Evolutionary conservation across 2,888 invertebrate species (phyloP).

Genomic region (Drosophila formosana): DNA sequence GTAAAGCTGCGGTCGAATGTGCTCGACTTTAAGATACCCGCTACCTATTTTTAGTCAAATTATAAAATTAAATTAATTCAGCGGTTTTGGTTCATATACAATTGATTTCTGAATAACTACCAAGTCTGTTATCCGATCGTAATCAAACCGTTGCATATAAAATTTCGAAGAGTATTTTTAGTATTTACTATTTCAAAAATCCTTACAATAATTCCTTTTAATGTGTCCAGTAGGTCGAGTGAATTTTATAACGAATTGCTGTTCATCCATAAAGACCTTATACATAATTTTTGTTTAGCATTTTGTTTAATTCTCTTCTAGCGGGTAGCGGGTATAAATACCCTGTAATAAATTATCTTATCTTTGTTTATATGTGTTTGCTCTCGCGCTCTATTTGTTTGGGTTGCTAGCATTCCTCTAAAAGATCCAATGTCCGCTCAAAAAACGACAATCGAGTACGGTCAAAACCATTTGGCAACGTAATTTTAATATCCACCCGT

Average conservation of each 20-base stretch:
- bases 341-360: slow-evolving; percentile 35
- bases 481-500: slow-evolving; percentile 46
- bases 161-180: too few species aligned
- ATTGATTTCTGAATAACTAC: background rate
- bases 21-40: background rate
- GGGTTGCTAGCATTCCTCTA: slow-evolving; percentile 29
- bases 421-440: slow-evolving; percentile 38
- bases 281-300: too few species aligned
- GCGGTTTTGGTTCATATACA: too few species aligned
- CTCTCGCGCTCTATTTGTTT: slow-evolving; percentile 23
- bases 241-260: too few species aligned
- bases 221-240: too few species aligned
- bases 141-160: background rate
- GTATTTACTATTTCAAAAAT: too few species aligned
- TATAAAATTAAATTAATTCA: background rate
- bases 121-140: background rate
- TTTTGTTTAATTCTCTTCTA: background rate
- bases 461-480: slow-evolving; percentile 13
- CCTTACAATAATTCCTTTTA: too few species aligned
- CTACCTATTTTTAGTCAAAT: background rate
- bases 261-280: too few species aligned
- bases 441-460: slow-evolving; percentile 20
- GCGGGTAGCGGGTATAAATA: slow-evolving; percentile 2
- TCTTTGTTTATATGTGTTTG: slow-evolving; percentile 43
- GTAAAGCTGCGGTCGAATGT: background rate